These are phyloP conservation scores for Aurelia aurita DNA, from an alignment of 30 jellyfish, hydroid and myxozoan species.

Conservation along the genomic window DNA sequence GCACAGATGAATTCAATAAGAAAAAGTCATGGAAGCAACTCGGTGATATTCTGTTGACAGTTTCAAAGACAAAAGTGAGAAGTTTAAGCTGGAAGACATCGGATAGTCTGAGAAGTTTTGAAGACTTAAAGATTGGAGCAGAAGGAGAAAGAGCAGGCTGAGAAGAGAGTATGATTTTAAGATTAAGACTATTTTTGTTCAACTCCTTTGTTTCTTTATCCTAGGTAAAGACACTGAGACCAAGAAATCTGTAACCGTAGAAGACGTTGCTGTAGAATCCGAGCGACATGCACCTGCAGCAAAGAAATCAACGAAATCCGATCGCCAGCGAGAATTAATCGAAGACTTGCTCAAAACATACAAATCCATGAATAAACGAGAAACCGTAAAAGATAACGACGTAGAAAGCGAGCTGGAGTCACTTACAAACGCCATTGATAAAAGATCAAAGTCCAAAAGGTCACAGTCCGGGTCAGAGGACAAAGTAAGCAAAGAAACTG, in stretches of 20 bases:
- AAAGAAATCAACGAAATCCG: neutral
- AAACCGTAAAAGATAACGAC: neutral
- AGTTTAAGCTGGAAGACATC: no score
- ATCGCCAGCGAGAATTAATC: slow-evolving; percentile 17
- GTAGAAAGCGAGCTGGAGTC: slow-evolving; percentile 43
- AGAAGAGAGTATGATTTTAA: no score
- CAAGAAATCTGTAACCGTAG: slow-evolving; percentile 2
- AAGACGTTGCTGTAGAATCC: slow-evolving; percentile 39
- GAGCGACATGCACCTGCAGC: neutral
- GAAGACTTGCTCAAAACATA: slow-evolving; percentile 12
- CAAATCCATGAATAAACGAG: slow-evolving; percentile 13
- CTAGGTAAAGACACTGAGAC: neutral
- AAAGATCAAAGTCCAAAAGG: slow-evolving; percentile 7
- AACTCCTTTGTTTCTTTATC: no score
- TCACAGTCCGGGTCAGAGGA: neutral
- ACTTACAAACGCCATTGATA: slow-evolving; percentile 10
- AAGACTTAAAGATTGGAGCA: no score
- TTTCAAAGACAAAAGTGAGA: no score
- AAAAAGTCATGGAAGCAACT: no score
- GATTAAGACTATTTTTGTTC: no score
- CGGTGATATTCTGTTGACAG: no score
- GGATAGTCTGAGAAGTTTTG: no score
- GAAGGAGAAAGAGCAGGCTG: no score
- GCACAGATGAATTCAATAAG: no score
- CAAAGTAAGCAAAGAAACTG: slow-evolving; percentile 44